A percentile compares a stretch with the other conserved stretches of the same genome.
Evolutionary conservation across 2,113 vertebrate species (phyloP).

Genomic region (Stigmatopora argus): DNA sequence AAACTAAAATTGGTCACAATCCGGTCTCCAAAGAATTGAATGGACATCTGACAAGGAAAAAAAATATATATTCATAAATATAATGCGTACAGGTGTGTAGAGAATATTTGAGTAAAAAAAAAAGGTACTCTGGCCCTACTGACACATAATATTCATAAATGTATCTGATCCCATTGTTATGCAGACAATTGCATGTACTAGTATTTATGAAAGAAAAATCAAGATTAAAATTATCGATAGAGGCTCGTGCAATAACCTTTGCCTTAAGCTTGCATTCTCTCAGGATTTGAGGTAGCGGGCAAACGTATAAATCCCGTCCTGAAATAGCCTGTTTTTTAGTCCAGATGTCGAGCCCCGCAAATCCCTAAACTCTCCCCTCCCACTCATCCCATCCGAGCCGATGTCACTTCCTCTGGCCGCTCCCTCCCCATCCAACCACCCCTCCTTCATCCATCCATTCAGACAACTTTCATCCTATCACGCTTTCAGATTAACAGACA

Average conservation of each 20-base stretch:
- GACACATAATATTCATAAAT: not conserved
- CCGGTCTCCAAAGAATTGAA: no score
- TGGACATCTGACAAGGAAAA: not conserved
- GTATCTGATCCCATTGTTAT: conserved; percentile 6
- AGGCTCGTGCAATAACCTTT: conserved; percentile 43
- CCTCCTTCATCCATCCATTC: conserved; percentile 31
- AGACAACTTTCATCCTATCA: conserved; percentile 35
- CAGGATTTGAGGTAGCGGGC: conserved; percentile 69
- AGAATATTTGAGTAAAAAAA: not conserved
- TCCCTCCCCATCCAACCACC: conserved; percentile 28
- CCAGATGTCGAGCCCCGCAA: conserved; percentile 70
- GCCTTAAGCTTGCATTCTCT: conserved; percentile 49
- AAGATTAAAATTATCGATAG: conserved; percentile 50
- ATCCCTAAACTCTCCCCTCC: conserved; percentile 67
- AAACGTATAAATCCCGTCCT: conserved; percentile 71
- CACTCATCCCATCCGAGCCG: conserved; percentile 51
- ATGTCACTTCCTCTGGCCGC: conserved; percentile 62
- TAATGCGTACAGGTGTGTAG: not conserved
- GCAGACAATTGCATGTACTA: conserved; percentile 7
- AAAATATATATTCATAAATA: not conserved
- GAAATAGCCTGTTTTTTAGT: conserved; percentile 72
- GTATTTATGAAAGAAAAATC: conserved; percentile 24
- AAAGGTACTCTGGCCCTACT: not conserved
- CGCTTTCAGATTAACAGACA: conserved; percentile 51
- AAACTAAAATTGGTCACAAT: no score